phyloP scores from a whole-genome alignment of 1,140 invertebrate genomes.

The Aphis craccivora region DNA sequence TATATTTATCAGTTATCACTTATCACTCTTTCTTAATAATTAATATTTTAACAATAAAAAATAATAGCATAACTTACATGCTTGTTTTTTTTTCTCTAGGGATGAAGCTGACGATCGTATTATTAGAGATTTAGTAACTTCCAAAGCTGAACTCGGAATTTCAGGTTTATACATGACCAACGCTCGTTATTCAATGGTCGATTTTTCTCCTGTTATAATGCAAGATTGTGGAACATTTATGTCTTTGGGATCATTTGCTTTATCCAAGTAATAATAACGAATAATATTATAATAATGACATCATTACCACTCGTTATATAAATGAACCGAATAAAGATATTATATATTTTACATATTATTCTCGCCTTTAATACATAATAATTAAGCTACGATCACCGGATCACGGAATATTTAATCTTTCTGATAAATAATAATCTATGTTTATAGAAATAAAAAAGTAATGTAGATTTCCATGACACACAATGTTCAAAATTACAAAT shows the following conservation, averaged over 20 bases:
- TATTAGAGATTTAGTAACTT: conserved; percentile 65
- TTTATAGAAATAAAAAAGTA: too few species aligned
- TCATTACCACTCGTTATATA: background rate
- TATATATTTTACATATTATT: background rate
- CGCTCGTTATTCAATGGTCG: conserved; percentile 67
- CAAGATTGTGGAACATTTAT: conserved; percentile 79
- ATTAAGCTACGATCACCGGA: too few species aligned
- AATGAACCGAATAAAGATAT: background rate
- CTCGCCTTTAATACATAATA: too few species aligned
- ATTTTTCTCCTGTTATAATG: conserved; percentile 70
- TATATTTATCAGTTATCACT: background rate
- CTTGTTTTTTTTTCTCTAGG: conserved; percentile 63
- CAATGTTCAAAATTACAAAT: too few species aligned
- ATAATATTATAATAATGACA: background rate
- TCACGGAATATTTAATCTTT: too few species aligned
- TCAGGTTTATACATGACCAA: conserved; percentile 73
- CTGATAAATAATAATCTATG: too few species aligned
- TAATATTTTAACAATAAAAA: background rate
- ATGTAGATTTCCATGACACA: too few species aligned
- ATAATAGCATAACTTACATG: background rate
- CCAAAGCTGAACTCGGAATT: conserved; percentile 70
- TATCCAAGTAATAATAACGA: conserved; percentile 69
- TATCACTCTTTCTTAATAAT: background rate
- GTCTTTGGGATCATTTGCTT: conserved; percentile 75
- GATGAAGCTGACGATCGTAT: conserved; percentile 67